A percentile compares a stretch with the other conserved stretches of the same genome.
phyloP scores from a whole-genome alignment of 2,797 vertebrate genomes.

The Sebastes itinus region DNA sequence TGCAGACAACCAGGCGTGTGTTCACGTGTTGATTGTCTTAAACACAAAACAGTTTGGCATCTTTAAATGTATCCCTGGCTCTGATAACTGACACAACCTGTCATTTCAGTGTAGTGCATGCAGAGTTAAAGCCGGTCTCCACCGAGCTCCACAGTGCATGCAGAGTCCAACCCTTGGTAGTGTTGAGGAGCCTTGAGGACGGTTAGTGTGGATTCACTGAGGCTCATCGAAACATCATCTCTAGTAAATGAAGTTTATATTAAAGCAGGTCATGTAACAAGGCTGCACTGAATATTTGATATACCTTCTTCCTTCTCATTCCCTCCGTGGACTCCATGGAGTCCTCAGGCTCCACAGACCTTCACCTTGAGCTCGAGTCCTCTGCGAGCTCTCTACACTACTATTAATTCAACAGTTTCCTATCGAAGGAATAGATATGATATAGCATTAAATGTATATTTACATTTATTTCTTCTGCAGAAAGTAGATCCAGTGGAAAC shows the following conservation, averaged over 20 bases:
- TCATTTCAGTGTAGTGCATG: too few species aligned
- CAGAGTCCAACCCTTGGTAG: not conserved
- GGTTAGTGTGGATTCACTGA: not conserved
- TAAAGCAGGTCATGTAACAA: not conserved
- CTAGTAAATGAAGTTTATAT: not conserved
- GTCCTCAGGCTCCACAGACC: not conserved
- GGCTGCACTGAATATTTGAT: too few species aligned
- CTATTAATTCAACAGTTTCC: not conserved
- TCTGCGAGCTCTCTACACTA: too few species aligned
- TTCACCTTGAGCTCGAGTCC: too few species aligned
- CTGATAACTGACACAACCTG: not conserved
- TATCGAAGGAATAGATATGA: not conserved
- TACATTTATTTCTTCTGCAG: too few species aligned
- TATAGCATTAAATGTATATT: not conserved
- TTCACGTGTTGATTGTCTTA: too few species aligned
- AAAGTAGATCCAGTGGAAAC: not conserved
- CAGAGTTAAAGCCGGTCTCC: not conserved
- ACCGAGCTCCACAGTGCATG: not conserved
- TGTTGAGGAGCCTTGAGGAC: not conserved
- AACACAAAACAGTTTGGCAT: not conserved
- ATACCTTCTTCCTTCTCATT: not conserved
- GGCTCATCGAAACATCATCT: not conserved
- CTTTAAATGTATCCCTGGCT: not conserved
- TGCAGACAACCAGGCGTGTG: not conserved
- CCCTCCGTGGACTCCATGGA: not conserved